Percentiles rank a stretch among this genome's conserved stretches.
Conservation (phyloP, 2,113 vertebrate genomes). For the Microtus ochrogaster region DNA sequence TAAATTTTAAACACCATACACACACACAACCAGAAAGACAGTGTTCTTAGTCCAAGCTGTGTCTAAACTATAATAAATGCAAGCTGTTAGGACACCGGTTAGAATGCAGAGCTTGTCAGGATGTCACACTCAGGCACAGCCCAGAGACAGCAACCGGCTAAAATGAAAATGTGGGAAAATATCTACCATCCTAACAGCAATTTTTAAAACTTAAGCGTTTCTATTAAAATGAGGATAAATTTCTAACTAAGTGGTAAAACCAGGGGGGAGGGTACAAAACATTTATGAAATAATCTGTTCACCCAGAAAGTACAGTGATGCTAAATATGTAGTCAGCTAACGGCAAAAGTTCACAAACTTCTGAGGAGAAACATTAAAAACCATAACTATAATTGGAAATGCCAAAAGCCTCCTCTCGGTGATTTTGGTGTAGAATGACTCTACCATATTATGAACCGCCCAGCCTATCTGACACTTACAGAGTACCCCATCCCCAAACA, state of each 20-base stretch:
- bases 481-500: not conserved
- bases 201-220: not conserved
- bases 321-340: too few species aligned
- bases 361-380: not conserved
- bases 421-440: not conserved
- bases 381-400: not conserved
- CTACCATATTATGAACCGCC: too few species aligned
- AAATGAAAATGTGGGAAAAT: not conserved
- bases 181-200: not conserved
- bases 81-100: not conserved
- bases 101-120: not conserved
- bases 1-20: not conserved
- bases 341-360: not conserved
- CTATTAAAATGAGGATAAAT: not conserved
- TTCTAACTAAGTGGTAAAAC: not conserved
- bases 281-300: not conserved
- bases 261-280: rapidly evolving
- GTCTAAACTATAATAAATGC: not conserved
- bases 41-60: too few species aligned
- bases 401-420: not conserved
- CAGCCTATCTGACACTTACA: rapidly evolving
- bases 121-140: not conserved
- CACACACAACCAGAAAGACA: too few species aligned
- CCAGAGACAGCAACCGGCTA: not conserved
- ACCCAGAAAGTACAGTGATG: not conserved